Conservation (phyloP, 2,797 vertebrate species). For the Neosalanx taihuensis region DNA sequence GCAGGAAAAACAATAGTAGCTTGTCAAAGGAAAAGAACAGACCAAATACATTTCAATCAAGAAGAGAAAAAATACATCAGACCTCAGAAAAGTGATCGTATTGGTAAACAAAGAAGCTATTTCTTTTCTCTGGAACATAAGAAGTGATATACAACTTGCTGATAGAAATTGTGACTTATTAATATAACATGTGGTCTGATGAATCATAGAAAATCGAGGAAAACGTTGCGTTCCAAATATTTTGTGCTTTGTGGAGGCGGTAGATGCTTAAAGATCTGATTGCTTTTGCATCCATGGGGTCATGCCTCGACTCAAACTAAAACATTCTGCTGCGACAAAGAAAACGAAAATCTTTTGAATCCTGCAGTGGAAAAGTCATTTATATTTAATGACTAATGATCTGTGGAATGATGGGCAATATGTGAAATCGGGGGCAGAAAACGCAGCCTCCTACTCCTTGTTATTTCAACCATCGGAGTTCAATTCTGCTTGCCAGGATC, state of each 20-base stretch:
- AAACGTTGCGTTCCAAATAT: background rate
- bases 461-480: slow-evolving; percentile 45
- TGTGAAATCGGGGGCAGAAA: slow-evolving; percentile 33
- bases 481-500: slow-evolving; percentile 38
- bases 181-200: too few relatives aligned
- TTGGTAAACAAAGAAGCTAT: background rate
- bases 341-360: slow-evolving; percentile 29
- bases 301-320: slow-evolving; percentile 23
- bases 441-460: slow-evolving; percentile 39
- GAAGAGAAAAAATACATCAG: background rate
- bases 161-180: background rate
- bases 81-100: background rate
- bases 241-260: slow-evolving; percentile 7
- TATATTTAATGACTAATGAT: slow-evolving; percentile 49
- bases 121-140: background rate
- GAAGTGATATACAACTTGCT: background rate
- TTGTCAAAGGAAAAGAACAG: background rate
- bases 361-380: slow-evolving; percentile 40
- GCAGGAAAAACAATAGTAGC: background rate
- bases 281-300: slow-evolving; percentile 15
- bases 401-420: slow-evolving; percentile 23
- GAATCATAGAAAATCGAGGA: background rate
- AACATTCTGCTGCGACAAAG: slow-evolving; percentile 19
- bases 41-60: background rate
- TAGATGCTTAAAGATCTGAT: slow-evolving; percentile 3